Evolutionary conservation across 1,140 invertebrate species (phyloP).

Genomic region (Meloidogyne hapla): DNA sequence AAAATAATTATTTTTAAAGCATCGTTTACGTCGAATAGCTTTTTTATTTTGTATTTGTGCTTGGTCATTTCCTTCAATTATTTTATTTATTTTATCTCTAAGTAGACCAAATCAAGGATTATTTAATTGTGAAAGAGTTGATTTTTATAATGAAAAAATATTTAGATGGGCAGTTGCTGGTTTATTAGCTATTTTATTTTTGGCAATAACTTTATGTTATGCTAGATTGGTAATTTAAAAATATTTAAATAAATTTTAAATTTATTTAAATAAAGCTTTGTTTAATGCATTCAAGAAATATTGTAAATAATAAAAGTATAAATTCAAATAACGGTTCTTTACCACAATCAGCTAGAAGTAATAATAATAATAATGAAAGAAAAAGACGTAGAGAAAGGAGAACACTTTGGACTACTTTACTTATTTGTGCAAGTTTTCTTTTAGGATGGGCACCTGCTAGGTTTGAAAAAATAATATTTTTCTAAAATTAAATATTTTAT

Average conservation of each 20-base stretch:
- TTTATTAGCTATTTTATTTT: conserved; percentile 44
- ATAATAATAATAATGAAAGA: not conserved
- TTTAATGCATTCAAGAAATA: conserved; percentile 20
- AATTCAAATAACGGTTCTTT: too few species aligned
- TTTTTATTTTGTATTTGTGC: conserved; percentile 34
- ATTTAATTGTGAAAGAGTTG: conserved; percentile 42
- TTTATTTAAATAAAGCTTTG: conserved; percentile 6
- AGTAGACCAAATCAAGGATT: conserved; percentile 39
- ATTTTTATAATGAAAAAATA: conserved; percentile 45
- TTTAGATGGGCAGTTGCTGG: conserved; percentile 46
- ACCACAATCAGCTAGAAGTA: not conserved
- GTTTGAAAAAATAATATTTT: too few species aligned
- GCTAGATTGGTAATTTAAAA: conserved; percentile 29
- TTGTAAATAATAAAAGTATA: not conserved
- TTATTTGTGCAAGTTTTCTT: conserved; percentile 52
- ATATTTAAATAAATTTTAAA: not conserved
- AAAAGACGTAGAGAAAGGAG: conserved; percentile 38
- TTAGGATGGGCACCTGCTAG: conserved; percentile 55
- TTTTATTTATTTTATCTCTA: conserved; percentile 38
- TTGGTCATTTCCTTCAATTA: conserved; percentile 39
- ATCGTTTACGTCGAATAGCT: conserved; percentile 4
- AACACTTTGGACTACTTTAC: conserved; percentile 47
- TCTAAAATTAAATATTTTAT: conserved; percentile 32
- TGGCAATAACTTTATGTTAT: conserved; percentile 47
- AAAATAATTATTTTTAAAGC: conserved; percentile 3